These are phyloP conservation scores for Coptodon rendalli DNA, from an alignment of 2,113 vertebrate species.

Conservation along the genomic window DNA sequence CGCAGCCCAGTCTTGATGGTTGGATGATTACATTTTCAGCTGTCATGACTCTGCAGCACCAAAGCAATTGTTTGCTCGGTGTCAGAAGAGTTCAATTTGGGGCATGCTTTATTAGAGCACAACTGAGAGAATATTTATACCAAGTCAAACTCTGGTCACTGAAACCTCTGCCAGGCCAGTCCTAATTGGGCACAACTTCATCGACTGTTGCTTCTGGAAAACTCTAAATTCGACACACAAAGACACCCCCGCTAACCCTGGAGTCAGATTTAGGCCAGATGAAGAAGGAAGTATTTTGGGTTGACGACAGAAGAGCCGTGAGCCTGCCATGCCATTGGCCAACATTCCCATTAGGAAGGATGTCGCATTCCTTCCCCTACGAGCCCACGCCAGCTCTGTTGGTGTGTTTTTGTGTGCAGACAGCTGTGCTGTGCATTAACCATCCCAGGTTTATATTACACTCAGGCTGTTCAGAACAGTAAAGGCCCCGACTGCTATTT, in stretches of 20 bases:
- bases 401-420: constrained; percentile 7
- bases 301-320: neutral
- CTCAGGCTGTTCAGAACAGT: neutral
- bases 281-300: constrained; percentile 15
- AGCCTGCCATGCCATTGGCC: neutral
- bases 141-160: constrained; percentile 24
- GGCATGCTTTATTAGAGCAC: constrained; percentile 41
- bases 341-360: constrained; percentile 14
- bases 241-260: constrained; percentile 13
- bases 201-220: constrained; percentile 6
- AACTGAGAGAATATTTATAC: constrained; percentile 56
- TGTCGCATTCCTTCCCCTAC: constrained; percentile 17
- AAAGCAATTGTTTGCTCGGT: constrained; percentile 38
- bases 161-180: constrained; percentile 33
- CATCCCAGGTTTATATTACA: constrained; percentile 36
- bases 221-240: constrained; percentile 33
- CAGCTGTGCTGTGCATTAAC: constrained; percentile 55
- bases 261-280: constrained; percentile 25
- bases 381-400: neutral
- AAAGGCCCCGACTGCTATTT: constrained; percentile 49
- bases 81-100: constrained; percentile 35
- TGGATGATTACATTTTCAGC: constrained; percentile 53
- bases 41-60: constrained; percentile 52
- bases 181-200: constrained; percentile 32
- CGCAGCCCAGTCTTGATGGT: constrained; percentile 26